Conservation (phyloP, 2,113 vertebrate genomes). For the Strix aluco region DNA sequence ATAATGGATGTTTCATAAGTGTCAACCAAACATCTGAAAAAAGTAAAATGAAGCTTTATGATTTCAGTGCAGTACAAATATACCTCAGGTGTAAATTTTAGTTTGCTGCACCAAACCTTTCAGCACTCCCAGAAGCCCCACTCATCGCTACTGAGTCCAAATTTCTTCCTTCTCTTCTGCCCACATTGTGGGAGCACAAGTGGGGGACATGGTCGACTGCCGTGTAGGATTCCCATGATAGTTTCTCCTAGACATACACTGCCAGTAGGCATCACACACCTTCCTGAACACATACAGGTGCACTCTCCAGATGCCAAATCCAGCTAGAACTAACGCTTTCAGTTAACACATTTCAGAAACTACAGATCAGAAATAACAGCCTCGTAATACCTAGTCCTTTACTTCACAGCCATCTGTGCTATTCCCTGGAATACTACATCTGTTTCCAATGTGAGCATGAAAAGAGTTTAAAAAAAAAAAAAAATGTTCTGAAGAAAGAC, state of each 20-base stretch:
- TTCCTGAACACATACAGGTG: neutral
- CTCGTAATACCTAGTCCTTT: neutral
- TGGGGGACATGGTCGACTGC: fast-evolving
- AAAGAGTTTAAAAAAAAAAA: neutral
- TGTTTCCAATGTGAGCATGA: neutral
- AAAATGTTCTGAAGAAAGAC: neutral
- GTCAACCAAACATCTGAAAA: neutral
- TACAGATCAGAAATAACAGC: neutral
- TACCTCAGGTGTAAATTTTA: neutral
- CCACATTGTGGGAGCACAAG: neutral
- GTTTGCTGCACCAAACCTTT: neutral
- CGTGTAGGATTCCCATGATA: neutral
- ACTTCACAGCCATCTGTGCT: neutral
- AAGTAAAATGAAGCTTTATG: neutral
- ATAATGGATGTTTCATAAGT: neutral
- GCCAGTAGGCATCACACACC: neutral
- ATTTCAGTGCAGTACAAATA: neutral
- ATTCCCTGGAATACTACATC: neutral
- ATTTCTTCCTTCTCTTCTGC: neutral
- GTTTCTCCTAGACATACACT: neutral
- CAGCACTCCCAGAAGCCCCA: neutral
- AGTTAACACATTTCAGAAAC: neutral
- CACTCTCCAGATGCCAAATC: neutral
- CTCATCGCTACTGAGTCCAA: neutral
- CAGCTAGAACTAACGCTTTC: neutral